Evolutionary conservation across 2,888 invertebrate genomes (phyloP).

Genomic region (Zootermopsis nevadensis): DNA sequence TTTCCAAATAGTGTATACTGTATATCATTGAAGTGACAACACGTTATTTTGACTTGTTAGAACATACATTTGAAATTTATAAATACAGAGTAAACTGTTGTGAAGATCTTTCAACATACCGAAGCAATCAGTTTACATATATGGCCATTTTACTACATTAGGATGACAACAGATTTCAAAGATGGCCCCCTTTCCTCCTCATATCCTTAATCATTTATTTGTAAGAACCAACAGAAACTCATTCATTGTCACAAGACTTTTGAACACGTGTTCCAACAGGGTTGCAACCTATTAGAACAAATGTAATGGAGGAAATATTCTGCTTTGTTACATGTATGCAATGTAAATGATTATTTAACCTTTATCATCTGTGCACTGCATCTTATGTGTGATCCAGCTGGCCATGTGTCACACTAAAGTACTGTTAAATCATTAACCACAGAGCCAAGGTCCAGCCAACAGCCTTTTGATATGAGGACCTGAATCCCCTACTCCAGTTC

Average conservation of each 20-base stretch:
- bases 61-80: no score
- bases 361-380: no score
- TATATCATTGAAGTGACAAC: no score
- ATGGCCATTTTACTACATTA: neutral
- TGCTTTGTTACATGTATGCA: conserved; percentile 1
- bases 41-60: no score
- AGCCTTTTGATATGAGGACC: no score
- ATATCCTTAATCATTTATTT: neutral
- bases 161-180: neutral
- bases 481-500: no score
- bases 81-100: no score
- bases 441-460: no score
- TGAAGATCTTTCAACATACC: neutral
- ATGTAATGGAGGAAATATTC: neutral
- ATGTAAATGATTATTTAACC: neutral
- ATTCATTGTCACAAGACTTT: neutral
- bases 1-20: no score
- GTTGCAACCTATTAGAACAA: neutral
- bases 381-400: no score
- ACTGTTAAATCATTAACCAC: no score
- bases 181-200: neutral
- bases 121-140: neutral
- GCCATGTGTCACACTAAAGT: no score
- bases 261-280: conserved; percentile 4
- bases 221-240: neutral